phyloP scores from a whole-genome alignment of 1,140 invertebrate species.

The Myzus persicae region DNA sequence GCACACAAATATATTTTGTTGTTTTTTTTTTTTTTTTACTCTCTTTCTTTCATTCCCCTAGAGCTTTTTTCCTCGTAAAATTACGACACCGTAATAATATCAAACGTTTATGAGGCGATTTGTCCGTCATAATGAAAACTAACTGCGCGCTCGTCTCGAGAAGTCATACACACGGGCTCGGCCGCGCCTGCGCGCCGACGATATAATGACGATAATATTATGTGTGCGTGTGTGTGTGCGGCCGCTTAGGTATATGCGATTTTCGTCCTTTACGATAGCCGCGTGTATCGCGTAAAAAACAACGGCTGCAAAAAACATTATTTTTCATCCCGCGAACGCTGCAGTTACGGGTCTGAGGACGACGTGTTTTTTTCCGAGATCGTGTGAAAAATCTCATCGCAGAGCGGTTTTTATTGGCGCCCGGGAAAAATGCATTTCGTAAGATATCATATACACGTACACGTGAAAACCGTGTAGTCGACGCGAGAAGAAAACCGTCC shows the following conservation, averaged over 20 bases:
- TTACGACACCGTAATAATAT: constrained; percentile 52
- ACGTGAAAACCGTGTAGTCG: no score
- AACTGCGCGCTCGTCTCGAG: neutral
- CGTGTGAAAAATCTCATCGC: neutral
- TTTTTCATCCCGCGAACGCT: neutral
- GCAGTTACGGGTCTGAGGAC: neutral
- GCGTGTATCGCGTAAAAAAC: neutral
- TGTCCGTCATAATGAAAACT: constrained; percentile 15
- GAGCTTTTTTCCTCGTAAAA: constrained; percentile 26
- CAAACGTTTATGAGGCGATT: constrained; percentile 53
- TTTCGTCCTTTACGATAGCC: neutral
- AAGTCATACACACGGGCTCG: neutral
- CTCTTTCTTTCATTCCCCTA: constrained; percentile 8
- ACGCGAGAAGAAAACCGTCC: neutral
- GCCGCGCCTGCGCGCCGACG: no score
- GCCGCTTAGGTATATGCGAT: neutral
- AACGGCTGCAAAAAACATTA: neutral
- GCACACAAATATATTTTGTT: neutral
- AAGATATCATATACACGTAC: neutral
- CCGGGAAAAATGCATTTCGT: neutral
- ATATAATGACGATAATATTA: neutral
- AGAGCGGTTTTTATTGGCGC: neutral
- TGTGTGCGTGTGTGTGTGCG: neutral
- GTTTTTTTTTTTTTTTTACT: neutral
- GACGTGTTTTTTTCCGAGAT: neutral